phyloP scores from a whole-genome alignment of 2,113 vertebrate genomes.

The Halichoerus grypus region DNA sequence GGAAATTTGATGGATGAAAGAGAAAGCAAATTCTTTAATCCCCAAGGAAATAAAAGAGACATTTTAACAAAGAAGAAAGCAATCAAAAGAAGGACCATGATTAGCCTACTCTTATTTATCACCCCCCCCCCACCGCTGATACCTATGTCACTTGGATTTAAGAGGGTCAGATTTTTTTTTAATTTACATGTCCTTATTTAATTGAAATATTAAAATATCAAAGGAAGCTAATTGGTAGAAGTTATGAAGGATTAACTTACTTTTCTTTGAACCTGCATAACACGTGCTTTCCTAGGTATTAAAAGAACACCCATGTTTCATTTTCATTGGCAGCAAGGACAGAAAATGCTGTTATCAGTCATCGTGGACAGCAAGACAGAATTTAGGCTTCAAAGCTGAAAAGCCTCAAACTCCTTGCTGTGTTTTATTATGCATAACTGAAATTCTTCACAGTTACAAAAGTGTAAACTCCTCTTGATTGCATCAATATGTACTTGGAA shows the following conservation, averaged over 20 bases:
- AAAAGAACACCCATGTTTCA: neutral
- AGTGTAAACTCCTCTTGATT: slow-evolving; percentile 79
- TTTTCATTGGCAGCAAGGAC: slow-evolving; percentile 3
- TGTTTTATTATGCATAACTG: slow-evolving; percentile 82
- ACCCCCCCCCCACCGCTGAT: neutral
- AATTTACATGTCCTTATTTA: neutral
- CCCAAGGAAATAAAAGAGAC: slow-evolving; percentile 72
- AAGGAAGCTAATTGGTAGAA: neutral
- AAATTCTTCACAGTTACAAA: slow-evolving; percentile 81
- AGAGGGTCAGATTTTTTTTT: neutral
- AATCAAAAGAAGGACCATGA: slow-evolving; percentile 48
- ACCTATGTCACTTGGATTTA: neutral
- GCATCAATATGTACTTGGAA: slow-evolving; percentile 78
- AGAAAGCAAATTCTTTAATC: slow-evolving; percentile 59
- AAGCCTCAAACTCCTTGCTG: slow-evolving; percentile 62
- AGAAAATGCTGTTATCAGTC: slow-evolving; percentile 62
- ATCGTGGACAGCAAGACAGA: slow-evolving; percentile 5
- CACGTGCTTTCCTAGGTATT: neutral
- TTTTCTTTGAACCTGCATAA: slow-evolving; percentile 42
- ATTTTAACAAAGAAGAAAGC: slow-evolving; percentile 58
- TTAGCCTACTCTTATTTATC: slow-evolving; percentile 57
- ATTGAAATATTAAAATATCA: slow-evolving; percentile 11
- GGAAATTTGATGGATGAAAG: slow-evolving; percentile 44
- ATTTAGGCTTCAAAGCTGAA: slow-evolving; percentile 43
- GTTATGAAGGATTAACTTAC: slow-evolving; percentile 21